Conservation (phyloP, 2,113 vertebrate species). For the Eulacestoma nigropectus region DNA sequence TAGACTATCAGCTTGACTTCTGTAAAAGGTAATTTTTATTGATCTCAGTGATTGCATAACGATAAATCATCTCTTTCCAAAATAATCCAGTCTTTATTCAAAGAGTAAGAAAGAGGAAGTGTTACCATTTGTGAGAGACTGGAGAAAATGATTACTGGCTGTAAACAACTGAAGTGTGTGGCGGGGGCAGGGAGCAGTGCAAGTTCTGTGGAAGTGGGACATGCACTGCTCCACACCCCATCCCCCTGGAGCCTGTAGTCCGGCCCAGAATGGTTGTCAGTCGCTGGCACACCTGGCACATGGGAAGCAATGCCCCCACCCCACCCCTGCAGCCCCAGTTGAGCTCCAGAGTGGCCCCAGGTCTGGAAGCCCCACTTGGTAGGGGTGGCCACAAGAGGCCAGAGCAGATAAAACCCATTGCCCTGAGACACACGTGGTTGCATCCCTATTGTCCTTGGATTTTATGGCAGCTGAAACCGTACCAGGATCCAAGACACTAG, state of each 20-base stretch:
- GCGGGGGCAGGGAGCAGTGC: accelerated
- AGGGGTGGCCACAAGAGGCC: not conserved
- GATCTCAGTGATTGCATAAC: not conserved
- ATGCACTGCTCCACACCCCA: too few species aligned
- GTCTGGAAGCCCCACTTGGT: not conserved
- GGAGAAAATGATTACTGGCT: not conserved
- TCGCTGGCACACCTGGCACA: accelerated
- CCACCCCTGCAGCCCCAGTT: not conserved
- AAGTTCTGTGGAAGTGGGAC: not conserved
- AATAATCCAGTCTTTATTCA: not conserved
- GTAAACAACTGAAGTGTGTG: not conserved
- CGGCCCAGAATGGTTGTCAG: not conserved
- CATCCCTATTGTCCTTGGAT: not conserved
- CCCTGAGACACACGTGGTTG: not conserved
- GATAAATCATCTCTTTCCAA: not conserved
- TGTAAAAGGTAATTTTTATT: not conserved
- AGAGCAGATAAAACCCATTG: not conserved
- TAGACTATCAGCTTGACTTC: not conserved
- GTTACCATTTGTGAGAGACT: not conserved
- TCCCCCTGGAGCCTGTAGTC: not conserved
- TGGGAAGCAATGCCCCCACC: not conserved
- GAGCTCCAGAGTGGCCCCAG: not conserved
- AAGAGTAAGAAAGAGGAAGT: not conserved
- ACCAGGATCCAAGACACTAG: not conserved
- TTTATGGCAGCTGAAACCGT: not conserved